Evolutionary conservation across 2,113 vertebrate genomes (phyloP).

Genomic region (Beaufortia kweichowensis): DNA sequence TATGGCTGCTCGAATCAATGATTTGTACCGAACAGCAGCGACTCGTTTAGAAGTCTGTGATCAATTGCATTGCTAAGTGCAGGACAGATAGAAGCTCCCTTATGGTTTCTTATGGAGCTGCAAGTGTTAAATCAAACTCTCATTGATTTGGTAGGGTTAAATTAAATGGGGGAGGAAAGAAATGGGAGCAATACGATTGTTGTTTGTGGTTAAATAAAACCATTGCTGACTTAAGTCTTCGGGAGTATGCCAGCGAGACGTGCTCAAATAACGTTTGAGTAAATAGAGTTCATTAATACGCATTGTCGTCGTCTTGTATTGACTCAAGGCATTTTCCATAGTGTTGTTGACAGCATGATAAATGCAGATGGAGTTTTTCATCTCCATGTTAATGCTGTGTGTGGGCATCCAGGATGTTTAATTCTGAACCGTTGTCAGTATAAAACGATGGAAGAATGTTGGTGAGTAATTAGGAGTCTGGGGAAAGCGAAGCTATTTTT

Average conservation of each 20-base stretch:
- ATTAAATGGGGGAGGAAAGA: slow-evolving; percentile 53
- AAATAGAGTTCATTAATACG: slow-evolving; percentile 69
- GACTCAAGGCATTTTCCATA: slow-evolving; percentile 63
- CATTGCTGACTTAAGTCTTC: slow-evolving; percentile 60
- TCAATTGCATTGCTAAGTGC: slow-evolving; percentile 25
- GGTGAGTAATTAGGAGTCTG: slow-evolving; percentile 59
- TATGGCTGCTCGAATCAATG: slow-evolving; percentile 28
- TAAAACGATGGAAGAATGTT: slow-evolving; percentile 52
- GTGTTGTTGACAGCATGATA: slow-evolving; percentile 52
- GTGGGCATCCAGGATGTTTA: slow-evolving; percentile 26
- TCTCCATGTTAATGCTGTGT: slow-evolving; percentile 49
- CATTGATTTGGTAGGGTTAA: slow-evolving; percentile 68
- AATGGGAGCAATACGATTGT: slow-evolving; percentile 50
- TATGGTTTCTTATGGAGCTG: slow-evolving; percentile 50
- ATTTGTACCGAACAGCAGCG: slow-evolving; percentile 20
- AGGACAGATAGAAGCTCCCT: slow-evolving; percentile 50
- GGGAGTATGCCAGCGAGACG: not conserved
- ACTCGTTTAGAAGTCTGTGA: slow-evolving; percentile 2
- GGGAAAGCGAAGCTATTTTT: slow-evolving; percentile 45
- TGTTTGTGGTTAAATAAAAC: slow-evolving; percentile 68
- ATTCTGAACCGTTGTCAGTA: slow-evolving; percentile 28
- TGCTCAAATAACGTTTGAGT: slow-evolving; percentile 29
- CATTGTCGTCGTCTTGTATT: slow-evolving; percentile 60
- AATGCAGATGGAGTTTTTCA: slow-evolving; percentile 59
- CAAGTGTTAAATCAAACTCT: slow-evolving; percentile 62